Evolutionary conservation across 2,113 vertebrate genomes (phyloP), one percentile per base, ranked within the genome.

Genomic region (Trichechus manatus): DNA sequence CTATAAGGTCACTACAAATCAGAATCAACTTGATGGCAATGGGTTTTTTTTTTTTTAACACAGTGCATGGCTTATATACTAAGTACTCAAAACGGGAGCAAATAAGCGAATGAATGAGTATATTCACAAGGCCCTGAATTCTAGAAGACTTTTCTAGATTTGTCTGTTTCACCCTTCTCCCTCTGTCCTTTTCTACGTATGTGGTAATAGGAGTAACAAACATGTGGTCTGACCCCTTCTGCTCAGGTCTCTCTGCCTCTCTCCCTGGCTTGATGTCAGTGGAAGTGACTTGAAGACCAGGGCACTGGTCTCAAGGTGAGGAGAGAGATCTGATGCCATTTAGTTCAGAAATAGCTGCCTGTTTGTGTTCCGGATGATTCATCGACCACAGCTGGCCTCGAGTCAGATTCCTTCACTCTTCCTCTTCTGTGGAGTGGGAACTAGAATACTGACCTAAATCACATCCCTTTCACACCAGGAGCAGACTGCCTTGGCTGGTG

Each of bases 331-430:
- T 0, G 70, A 89, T 94, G 74, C 63, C 29, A 66, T 13, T 82
- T 23, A 56, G 89, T 72, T 97, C 95, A 84, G 95, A 97, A 97
- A 96, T 92, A 96, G 95, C 95, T 84, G 74, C 83, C 77, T 66
- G 68, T 86, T 15, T 13, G 39, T 56, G 9, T 87, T 95, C 95
- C 9, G 29, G 94, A 56, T 97, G 95, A 92, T 91, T 96, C 93
- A 94, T 63, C 23, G 4, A 72, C 86, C 80, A 70, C 80, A 95
- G 96, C 87, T 92, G 95, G 91, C 79, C 82, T 50, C 33, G 63
- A 10, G 82, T 88, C 78, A 29, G 66, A 13, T 22, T 78, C 86
- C 93, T 78, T 14, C 1, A 42, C 84, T 89, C 74, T 77, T 25
- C 64, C 22, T 85, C 33, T 78, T 61, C 63, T 44, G 68, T n/a